phyloP scores from a whole-genome alignment of 2,888 invertebrate genomes.

The Clivina fossor region DNA sequence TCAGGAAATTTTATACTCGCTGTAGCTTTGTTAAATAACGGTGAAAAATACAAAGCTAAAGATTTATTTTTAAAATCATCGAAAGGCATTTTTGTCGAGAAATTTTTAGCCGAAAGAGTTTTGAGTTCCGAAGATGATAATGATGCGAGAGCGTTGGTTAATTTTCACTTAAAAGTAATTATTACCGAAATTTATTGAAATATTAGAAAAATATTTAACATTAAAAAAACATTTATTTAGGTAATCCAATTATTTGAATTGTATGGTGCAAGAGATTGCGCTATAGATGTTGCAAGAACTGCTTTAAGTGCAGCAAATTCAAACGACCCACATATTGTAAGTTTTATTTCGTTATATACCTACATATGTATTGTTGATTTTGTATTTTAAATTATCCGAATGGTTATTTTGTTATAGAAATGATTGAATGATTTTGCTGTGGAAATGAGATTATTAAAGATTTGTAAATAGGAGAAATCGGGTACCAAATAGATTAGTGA shows the following conservation, averaged over 20 bases:
- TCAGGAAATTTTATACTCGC: slow-evolving; percentile 73
- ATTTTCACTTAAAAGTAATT: slow-evolving; percentile 74
- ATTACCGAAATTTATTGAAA: too few species aligned
- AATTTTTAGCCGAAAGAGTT: slow-evolving; percentile 66
- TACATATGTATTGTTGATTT: too few species aligned
- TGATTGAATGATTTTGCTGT: too few species aligned
- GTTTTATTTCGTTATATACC: too few species aligned
- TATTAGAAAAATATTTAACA: too few species aligned
- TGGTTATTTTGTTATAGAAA: too few species aligned
- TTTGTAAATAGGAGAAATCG: too few species aligned
- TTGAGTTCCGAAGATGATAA: slow-evolving; percentile 56
- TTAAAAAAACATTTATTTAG: too few species aligned
- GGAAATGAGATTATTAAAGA: too few species aligned
- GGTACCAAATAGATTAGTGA: too few species aligned
- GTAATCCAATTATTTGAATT: slow-evolving; percentile 86
- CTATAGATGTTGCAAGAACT: slow-evolving; percentile 75
- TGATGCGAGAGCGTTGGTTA: slow-evolving; percentile 60
- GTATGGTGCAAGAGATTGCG: slow-evolving; percentile 77
- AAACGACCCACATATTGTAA: slow-evolving; percentile 74
- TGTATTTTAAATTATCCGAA: too few species aligned
- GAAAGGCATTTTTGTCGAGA: slow-evolving; percentile 73
- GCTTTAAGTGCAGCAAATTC: slow-evolving; percentile 70
- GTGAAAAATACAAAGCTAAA: slow-evolving; percentile 81
- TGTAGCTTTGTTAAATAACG: slow-evolving; percentile 66
- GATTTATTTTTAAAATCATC: slow-evolving; percentile 76